phyloP scores from a whole-genome alignment of 2,797 vertebrate genomes.

The Peromyscus attwateri region DNA sequence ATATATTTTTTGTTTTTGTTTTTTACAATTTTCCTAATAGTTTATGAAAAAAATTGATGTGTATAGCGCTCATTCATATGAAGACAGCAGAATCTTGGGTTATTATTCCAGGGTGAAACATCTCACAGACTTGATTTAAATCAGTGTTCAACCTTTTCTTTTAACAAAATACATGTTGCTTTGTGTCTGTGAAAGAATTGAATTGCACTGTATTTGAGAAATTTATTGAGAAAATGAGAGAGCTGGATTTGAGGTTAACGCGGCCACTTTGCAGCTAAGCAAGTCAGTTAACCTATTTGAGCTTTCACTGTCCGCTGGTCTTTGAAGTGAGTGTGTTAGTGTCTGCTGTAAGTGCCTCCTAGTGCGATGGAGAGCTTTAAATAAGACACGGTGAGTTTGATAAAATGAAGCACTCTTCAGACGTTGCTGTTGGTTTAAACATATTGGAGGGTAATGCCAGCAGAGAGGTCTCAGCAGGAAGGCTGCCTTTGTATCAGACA shows the following conservation, averaged over 20 bases:
- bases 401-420: neutral
- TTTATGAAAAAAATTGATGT: neutral
- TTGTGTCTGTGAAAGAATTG: neutral
- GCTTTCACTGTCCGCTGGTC: neutral
- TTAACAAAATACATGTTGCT: neutral
- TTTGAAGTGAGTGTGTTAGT: neutral
- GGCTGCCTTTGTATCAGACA: neutral
- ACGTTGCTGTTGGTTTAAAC: neutral
- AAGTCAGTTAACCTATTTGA: neutral
- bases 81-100: neutral
- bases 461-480: neutral
- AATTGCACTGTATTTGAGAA: neutral
- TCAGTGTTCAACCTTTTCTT: constrained; percentile 13
- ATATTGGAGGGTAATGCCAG: neutral
- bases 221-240: neutral
- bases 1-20: neutral
- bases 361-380: neutral
- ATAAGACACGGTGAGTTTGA: neutral
- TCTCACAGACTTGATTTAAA: neutral
- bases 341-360: too few species aligned
- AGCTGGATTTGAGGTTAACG: neutral
- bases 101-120: neutral
- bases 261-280: neutral
- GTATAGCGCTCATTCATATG: neutral
- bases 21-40: neutral